Evolutionary conservation across 2,797 vertebrate species (phyloP).

Genomic region (Odontamblyopus rebecca): DNA sequence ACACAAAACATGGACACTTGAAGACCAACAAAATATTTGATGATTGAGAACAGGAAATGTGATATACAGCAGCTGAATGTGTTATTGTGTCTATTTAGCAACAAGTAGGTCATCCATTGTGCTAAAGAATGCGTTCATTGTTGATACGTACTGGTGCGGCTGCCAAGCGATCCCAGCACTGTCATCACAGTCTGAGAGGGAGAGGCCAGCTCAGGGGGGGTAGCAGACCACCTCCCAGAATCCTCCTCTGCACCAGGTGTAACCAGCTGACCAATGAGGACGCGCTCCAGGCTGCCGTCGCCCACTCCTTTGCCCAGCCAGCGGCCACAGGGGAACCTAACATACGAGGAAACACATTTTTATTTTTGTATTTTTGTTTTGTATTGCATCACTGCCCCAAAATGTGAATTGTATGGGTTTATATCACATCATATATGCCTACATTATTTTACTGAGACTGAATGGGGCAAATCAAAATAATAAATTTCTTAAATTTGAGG

Average conservation of each 20-base stretch:
- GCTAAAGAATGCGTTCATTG: constrained; percentile 54
- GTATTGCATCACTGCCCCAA: too few species aligned
- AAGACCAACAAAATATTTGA: constrained; percentile 16
- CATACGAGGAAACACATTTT: background rate
- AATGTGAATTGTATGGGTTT: too few species aligned
- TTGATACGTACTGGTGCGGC: constrained; percentile 83
- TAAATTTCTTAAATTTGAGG: too few species aligned
- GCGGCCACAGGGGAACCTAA: constrained; percentile 93
- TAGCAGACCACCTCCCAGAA: constrained; percentile 86
- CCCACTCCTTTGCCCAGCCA: constrained; percentile 96
- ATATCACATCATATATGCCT: too few species aligned
- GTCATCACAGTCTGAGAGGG: constrained; percentile 84
- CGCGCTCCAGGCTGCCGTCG: constrained; percentile 92
- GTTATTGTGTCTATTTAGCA: constrained; percentile 21
- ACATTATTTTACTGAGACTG: too few species aligned
- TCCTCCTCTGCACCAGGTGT: constrained; percentile 85
- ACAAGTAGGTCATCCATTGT: constrained; percentile 66
- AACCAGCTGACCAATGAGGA: constrained; percentile 94
- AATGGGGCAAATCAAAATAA: too few species aligned
- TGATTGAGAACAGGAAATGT: constrained; percentile 28
- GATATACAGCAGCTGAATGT: constrained; percentile 30
- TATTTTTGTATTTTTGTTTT: background rate
- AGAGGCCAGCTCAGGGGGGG: constrained; percentile 92
- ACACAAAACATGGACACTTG: constrained; percentile 11
- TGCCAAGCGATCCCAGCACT: constrained; percentile 88